Percentiles rank a stretch among this genome's conserved stretches.
Conservation (phyloP, 1,140 invertebrate genomes). For the Tyrophagus putrescentiae region DNA sequence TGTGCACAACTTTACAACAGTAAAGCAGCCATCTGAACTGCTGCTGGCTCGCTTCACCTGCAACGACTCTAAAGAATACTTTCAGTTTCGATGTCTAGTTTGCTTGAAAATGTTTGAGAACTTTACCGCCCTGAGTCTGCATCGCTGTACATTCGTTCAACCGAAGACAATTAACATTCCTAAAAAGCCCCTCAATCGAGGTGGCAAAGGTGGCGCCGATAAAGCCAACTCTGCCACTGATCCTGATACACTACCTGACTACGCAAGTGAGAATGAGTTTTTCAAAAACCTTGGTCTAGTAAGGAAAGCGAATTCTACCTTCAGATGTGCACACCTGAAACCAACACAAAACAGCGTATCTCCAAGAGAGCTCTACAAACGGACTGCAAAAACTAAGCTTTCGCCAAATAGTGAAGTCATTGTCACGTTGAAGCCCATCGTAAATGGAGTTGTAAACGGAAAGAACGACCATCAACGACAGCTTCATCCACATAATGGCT, state of each 20-base stretch:
- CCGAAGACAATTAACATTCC: neutral
- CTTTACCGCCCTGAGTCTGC: constrained; percentile 1
- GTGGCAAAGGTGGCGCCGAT: neutral
- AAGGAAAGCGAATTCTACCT: neutral
- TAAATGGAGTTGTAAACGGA: too few relatives aligned
- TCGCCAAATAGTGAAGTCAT: neutral
- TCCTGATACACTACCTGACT: neutral
- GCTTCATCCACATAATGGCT: too few relatives aligned
- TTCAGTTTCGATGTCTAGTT: constrained; percentile 10
- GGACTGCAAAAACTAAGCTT: too few relatives aligned
- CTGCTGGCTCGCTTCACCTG: constrained; percentile 2
- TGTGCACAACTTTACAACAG: constrained; percentile 13
- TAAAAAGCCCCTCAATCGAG: neutral
- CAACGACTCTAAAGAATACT: constrained; percentile 6
- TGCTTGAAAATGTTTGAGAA: neutral
- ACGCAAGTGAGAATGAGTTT: constrained; percentile 10
- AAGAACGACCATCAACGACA: too few relatives aligned
- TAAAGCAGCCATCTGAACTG: neutral
- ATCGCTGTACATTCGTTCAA: constrained; percentile 10
- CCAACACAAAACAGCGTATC: too few relatives aligned
- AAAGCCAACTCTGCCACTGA: neutral
- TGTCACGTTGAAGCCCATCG: too few relatives aligned
- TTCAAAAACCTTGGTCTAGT: constrained; percentile 4
- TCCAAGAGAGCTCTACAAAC: too few relatives aligned
- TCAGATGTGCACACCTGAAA: constrained; percentile 3